Conservation (phyloP, 1,140 invertebrate genomes). For the Drosophila baimaii region DNA sequence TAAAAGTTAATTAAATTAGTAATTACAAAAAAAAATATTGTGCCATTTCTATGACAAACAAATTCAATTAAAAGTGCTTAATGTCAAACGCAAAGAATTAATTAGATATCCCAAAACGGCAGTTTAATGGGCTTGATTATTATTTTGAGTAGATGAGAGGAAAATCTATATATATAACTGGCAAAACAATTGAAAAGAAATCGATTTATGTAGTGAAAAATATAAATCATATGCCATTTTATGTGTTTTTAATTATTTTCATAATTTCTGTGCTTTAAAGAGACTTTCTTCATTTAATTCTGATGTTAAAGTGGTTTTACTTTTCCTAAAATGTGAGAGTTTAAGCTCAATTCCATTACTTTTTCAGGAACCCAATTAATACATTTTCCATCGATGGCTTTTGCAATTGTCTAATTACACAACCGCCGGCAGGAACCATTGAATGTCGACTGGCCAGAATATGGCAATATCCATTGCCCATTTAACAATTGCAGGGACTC, state of each 20-base stretch:
- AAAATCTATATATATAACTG: not conserved
- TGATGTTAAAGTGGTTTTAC: fast-evolving
- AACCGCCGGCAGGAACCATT: conserved; percentile 39
- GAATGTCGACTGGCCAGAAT: conserved; percentile 22
- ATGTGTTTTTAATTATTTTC: no score
- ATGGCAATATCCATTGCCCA: conserved; percentile 54
- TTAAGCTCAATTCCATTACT: not conserved
- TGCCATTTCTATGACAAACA: conserved; percentile 2
- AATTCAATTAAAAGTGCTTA: conserved; percentile 22
- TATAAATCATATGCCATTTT: no score
- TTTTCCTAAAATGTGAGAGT: not conserved
- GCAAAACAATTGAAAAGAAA: not conserved
- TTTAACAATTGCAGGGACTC: conserved; percentile 54
- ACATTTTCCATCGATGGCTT: conserved; percentile 7
- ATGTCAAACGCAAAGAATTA: conserved; percentile 37
- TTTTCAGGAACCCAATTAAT: not conserved
- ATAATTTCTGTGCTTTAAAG: no score
- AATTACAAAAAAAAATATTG: conserved; percentile 38
- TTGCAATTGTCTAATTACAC: conserved; percentile 56
- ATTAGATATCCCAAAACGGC: conserved; percentile 21
- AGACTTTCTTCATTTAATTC: not conserved
- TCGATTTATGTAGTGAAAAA: no score
- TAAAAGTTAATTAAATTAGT: conserved; percentile 42
- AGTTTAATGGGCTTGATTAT: not conserved
- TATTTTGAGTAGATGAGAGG: not conserved